Percentiles rank a stretch among this genome's conserved stretches.
Conservation (phyloP, 2,797 vertebrate species). For the Muraenolepis orangiensis region DNA sequence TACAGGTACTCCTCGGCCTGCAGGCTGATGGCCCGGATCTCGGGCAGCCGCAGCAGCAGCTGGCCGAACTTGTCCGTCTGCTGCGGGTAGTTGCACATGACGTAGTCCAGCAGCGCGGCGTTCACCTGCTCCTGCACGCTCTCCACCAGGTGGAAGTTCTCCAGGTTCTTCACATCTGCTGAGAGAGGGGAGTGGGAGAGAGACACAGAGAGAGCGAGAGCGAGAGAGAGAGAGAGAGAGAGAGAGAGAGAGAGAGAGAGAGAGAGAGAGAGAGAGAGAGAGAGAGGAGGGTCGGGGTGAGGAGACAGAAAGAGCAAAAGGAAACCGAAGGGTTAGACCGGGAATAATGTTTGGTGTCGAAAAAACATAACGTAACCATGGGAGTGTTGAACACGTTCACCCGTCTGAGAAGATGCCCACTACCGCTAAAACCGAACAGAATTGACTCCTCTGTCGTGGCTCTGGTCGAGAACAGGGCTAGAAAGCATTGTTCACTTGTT, state of each 20-base stretch:
- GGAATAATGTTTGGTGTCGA: neutral
- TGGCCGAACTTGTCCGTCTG: conserved; percentile 97
- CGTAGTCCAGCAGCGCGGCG: conserved; percentile 93
- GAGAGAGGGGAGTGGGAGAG: conserved; percentile 16
- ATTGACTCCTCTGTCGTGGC: neutral
- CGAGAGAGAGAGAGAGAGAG: neutral
- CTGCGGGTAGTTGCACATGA: conserved; percentile 95
- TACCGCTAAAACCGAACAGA: neutral
- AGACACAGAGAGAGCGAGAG: neutral
- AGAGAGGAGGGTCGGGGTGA: neutral
- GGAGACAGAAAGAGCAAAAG: conserved; percentile 1
- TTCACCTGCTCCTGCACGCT: conserved; percentile 98
- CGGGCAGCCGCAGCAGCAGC: conserved; percentile 90
- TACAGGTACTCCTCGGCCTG: conserved; percentile 99
- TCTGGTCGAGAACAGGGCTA: neutral
- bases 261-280: neutral
- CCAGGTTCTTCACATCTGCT: conserved; percentile 95
- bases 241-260: neutral
- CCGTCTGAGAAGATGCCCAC: neutral
- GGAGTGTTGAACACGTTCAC: neutral
- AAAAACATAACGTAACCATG: neutral
- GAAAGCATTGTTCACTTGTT: neutral
- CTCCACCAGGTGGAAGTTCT: conserved; percentile 97
- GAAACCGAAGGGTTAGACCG: neutral
- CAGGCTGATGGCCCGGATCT: conserved; percentile 96